These are phyloP conservation scores for Stenichneumon culpator DNA, from an alignment of 2,888 invertebrate genomes.

Conservation along the genomic window DNA sequence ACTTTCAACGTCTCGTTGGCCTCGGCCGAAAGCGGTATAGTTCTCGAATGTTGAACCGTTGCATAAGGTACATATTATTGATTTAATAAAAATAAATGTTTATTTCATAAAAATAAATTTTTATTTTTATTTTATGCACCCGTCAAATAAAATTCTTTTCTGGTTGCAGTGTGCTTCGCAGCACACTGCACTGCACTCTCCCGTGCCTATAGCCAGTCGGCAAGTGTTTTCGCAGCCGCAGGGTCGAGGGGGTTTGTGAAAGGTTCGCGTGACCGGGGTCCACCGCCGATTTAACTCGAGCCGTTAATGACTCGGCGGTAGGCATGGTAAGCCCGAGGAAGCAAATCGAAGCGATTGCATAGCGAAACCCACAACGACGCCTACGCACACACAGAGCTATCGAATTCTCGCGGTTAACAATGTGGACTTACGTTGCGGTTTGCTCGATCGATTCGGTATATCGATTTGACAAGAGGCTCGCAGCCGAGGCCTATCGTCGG, in stretches of 20 bases:
- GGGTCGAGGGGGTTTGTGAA: conserved; percentile 34
- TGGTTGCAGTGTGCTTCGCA: background rate
- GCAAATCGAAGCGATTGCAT: conserved; percentile 54
- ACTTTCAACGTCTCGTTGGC: too few relatives aligned
- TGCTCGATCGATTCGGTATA: conserved; percentile 62
- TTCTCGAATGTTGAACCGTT: too few relatives aligned
- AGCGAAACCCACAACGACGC: conserved; percentile 11
- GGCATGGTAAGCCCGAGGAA: conserved; percentile 43
- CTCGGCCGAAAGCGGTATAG: too few relatives aligned
- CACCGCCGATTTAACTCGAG: conserved; percentile 65
- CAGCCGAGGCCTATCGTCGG: background rate
- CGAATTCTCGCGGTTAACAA: conserved; percentile 50
- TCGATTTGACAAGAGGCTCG: conserved; percentile 57
- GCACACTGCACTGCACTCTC: too few relatives aligned
- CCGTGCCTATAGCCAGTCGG: background rate
- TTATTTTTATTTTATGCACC: too few relatives aligned
- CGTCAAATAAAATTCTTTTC: background rate
- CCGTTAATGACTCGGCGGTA: conserved; percentile 60
- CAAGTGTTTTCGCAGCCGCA: conserved; percentile 58
- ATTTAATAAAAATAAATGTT: too few relatives aligned
- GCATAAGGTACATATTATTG: too few relatives aligned
- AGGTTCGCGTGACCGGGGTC: conserved; percentile 58
- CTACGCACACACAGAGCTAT: conserved; percentile 16
- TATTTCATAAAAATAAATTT: too few relatives aligned
- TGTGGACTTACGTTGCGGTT: conserved; percentile 46